Evolutionary conservation across 2,888 invertebrate species (phyloP).

Genomic region (Polymixis lichenea): DNA sequence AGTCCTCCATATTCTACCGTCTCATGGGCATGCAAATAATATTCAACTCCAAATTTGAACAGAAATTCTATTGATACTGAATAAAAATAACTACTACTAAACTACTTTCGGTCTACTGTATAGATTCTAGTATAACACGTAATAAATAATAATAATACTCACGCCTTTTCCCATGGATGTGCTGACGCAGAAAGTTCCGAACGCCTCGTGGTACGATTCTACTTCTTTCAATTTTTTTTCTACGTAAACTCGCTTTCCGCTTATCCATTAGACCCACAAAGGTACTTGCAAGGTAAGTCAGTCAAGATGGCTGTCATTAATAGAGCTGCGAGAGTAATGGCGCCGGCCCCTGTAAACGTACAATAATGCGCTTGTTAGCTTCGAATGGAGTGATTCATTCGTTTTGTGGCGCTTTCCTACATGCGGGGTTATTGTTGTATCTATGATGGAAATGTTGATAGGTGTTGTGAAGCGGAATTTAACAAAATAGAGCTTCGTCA

Average conservation of each 20-base stretch:
- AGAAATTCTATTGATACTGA: no score
- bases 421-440: constrained; percentile 14
- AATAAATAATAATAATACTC: not conserved
- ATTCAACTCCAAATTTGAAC: no score
- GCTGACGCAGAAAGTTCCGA: not conserved
- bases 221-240: not conserved
- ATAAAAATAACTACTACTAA: no score
- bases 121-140: not conserved
- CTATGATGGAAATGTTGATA: constrained; percentile 15
- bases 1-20: no score
- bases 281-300: constrained; percentile 83
- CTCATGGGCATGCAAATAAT: no score
- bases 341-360: constrained; percentile 76
- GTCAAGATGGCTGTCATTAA: constrained; percentile 87
- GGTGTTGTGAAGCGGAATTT: not conserved
- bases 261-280: constrained; percentile 54
- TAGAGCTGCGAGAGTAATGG: constrained; percentile 84
- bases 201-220: not conserved
- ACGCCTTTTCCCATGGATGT: not conserved
- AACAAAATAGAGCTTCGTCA: no score
- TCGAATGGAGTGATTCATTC: constrained; percentile 74
- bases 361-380: constrained; percentile 84
- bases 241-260: constrained; percentile 51
- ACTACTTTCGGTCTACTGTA: not conserved
- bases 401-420: constrained; percentile 30